Base-by-base conservation (phyloP, 2,888 invertebrate genomes). In the Heteromurus nitidus region DNA sequence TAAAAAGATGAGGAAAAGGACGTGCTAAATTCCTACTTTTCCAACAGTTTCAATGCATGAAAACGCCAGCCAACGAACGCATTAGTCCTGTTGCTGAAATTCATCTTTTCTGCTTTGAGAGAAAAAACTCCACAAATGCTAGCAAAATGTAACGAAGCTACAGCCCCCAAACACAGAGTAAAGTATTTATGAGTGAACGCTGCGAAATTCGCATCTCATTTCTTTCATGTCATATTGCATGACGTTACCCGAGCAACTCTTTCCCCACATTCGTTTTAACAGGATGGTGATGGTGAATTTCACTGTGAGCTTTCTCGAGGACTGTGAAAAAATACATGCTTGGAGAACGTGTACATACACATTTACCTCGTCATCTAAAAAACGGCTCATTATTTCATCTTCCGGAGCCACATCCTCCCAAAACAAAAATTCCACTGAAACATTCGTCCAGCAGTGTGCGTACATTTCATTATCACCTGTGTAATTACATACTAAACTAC, bases 11-110 rank as follows among this genome's bases (percentile, higher is more conserved):
- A 42, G 26, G 47, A 67, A 47, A 44, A 76, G n/a, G 68, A 76
- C 24, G 76, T 47, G 76, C 58, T 47, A 67, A 76, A 68, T 60
- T 76, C 76, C 67, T 55, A 53, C 7, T 65, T 53, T 24, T 36
- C 24, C 68, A 69, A 50, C 68, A 53, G 44, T 42, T 50, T 50
- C 53, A 69, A 53, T 50, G 50, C 64, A 42, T 70, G 31, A 44
- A 44, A 44, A 44, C 1, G 44, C 44, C 44, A 44, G 44, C n/a
- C n/a, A n/a, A n/a, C n/a, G n/a, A n/a, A n/a, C 20, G 20, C 9
- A 36, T 7, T 36, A 7, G 13, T 36, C 36, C 36, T 36, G 7
- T 13, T 36, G 36, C 36, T 36, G 36, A 36, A 9, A 9, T 36
- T 36, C 13, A 9, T 36, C 36, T 36, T 36, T 36, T 9, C 7